Base-by-base conservation (phyloP, 2,888 invertebrate genomes). In the Thereva nobilitata region DNA sequence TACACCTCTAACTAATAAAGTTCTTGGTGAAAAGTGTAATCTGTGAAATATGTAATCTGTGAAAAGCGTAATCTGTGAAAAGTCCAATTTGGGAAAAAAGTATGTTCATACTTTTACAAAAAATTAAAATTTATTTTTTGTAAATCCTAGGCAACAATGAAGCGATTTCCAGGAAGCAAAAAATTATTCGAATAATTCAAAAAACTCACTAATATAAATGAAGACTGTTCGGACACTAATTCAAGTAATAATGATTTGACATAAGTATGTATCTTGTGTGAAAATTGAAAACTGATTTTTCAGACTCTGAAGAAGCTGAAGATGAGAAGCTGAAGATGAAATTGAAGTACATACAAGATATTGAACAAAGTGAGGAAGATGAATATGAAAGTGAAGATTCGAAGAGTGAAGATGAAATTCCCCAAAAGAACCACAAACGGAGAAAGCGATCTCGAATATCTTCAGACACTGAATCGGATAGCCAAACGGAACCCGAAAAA, bases 391-490 rank as follows among this genome's bases (percentile, higher is more conserved):
- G 44, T 57, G 44, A 57, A 57, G 57, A 57, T 57, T 57, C 57
- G 12, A 34, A 5, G 44, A 57, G 57, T 42, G 57, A 42, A 57
- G 57, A 41, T 42, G 40, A 57, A 57, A 57, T 40, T 42, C 34
- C 5, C 44, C 37, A 34, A n/a, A n/a, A n/a, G n/a, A n/a, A n/a
- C n/a, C n/a, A n/a, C n/a, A 57, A 61, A 61, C 10, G 45, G 47
- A 45, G 61, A 61, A 47, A 61, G 37, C 34, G 61, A 35, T 61
- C 47, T 47, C n/a, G 47, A 61, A 61, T 61, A 12, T 61, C 34
- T 61, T 61, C 49, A 61, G 61, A 61, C 47, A 61, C 61, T 50
- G 50, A 50, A 12, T 50, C 23, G 50, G 50, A 50, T 50, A 50
- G 50, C 34, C 12, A 50, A 50, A 37, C 37, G 47, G 34, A 45